Evolutionary conservation across 2,888 invertebrate species (phyloP).

Genomic region (Nesidiocoris tenuis): DNA sequence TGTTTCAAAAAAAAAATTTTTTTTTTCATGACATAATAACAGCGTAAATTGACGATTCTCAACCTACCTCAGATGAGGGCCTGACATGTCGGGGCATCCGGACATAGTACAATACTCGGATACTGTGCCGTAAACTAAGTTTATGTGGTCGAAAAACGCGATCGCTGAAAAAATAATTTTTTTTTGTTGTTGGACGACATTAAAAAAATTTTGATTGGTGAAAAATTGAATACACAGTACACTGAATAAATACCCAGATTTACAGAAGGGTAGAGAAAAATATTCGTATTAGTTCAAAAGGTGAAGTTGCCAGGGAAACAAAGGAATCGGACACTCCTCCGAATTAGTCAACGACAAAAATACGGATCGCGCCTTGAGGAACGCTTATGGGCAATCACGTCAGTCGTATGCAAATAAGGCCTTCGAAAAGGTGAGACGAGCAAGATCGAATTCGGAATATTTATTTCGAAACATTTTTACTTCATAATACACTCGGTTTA

Average conservation of each 20-base stretch:
- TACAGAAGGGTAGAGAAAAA: background rate
- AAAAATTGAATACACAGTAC: no score
- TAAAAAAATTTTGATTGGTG: no score
- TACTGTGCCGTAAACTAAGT: conserved; percentile 96
- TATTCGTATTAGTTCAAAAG: background rate
- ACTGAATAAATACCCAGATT: no score
- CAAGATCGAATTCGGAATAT: no score
- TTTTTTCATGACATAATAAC: no score
- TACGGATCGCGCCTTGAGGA: background rate
- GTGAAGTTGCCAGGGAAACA: background rate
- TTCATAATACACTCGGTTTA: no score
- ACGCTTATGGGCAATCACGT: no score
- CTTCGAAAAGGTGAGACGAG: no score
- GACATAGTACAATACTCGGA: conserved; percentile 98
- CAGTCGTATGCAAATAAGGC: background rate
- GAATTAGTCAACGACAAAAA: background rate
- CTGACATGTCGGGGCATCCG: conserved; percentile 94
- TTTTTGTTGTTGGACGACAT: no score
- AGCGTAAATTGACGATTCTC: no score
- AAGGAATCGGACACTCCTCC: background rate
- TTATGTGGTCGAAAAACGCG: conserved; percentile 98
- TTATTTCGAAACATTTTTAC: no score
- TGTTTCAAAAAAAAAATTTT: no score
- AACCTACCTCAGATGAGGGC: conserved; percentile 93
- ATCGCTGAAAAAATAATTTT: conserved; percentile 67